Conservation (phyloP, 2,888 invertebrate species). For the Pharmacophagus antenor region DNA sequence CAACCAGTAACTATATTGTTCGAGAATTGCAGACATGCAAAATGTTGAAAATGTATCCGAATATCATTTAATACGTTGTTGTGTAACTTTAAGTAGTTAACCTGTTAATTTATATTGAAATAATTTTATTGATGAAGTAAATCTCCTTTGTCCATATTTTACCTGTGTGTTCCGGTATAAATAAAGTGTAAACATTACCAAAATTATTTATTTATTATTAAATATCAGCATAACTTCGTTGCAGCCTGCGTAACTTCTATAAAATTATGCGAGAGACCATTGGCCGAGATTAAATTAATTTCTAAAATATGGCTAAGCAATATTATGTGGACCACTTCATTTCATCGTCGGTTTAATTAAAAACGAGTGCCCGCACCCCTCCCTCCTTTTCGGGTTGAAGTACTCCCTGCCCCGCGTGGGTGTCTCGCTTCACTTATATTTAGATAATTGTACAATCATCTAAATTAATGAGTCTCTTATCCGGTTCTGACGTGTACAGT, state of each 20-base stretch:
- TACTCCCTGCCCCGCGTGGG: conserved; percentile 70
- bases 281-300: conserved; percentile 68
- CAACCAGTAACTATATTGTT: not conserved
- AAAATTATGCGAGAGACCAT: conserved; percentile 18
- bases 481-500: conserved; percentile 76
- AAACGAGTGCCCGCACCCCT: conserved; percentile 79
- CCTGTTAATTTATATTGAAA: not conserved
- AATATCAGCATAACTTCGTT: conserved; percentile 22
- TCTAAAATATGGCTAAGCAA: conserved; percentile 80
- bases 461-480: conserved; percentile 81
- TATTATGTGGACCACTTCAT: conserved; percentile 81
- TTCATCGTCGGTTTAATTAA: conserved; percentile 81
- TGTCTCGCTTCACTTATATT: conserved; percentile 80
- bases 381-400: conserved; percentile 75
- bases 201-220: conserved; percentile 34
- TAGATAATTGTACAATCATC: conserved; percentile 82
- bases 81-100: not conserved
- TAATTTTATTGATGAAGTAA: no score
- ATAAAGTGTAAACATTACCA: not conserved
- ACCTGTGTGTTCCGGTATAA: not conserved
- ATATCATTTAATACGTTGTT: not conserved
- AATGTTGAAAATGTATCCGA: not conserved
- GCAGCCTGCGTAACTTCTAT: conserved; percentile 6
- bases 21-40: not conserved
- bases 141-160: no score